Evolutionary conservation across 2,888 invertebrate species (phyloP).

Genomic region (Drosophila meridionalis): DNA sequence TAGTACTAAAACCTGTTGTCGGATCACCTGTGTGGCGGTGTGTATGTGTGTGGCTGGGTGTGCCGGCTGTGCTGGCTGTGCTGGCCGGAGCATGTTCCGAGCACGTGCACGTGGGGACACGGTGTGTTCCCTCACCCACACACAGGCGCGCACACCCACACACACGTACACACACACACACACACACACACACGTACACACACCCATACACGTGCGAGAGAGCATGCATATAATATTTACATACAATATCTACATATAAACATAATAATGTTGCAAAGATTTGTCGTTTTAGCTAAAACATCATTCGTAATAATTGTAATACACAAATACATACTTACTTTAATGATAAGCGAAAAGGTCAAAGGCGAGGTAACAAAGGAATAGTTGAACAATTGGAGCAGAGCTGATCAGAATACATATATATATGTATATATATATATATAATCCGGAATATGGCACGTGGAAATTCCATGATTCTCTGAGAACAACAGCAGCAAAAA

Average conservation of each 20-base stretch:
- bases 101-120: constrained; percentile 1
- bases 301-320: constrained; percentile 55
- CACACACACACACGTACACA: constrained; percentile 9
- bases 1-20: constrained; percentile 11
- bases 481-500: neutral
- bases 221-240: constrained; percentile 37
- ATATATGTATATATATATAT: neutral
- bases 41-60: constrained; percentile 15
- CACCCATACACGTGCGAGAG: constrained; percentile 18
- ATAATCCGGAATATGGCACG: constrained; percentile 8
- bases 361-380: constrained; percentile 23
- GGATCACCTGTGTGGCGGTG: constrained; percentile 9
- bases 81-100: constrained; percentile 12
- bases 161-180: constrained; percentile 2
- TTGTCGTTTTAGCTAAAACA: constrained; percentile 58
- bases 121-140: neutral
- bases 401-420: constrained; percentile 4
- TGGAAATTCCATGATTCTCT: constrained; percentile 5
- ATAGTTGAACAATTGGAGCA: constrained; percentile 13
- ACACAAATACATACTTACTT: constrained; percentile 43
- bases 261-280: constrained; percentile 56
- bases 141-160: neutral
- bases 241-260: constrained; percentile 40
- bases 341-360: constrained; percentile 45
- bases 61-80: constrained; percentile 7